Evolutionary conservation across 2,797 vertebrate genomes (phyloP).

Genomic region (Hybognathus amarus): DNA sequence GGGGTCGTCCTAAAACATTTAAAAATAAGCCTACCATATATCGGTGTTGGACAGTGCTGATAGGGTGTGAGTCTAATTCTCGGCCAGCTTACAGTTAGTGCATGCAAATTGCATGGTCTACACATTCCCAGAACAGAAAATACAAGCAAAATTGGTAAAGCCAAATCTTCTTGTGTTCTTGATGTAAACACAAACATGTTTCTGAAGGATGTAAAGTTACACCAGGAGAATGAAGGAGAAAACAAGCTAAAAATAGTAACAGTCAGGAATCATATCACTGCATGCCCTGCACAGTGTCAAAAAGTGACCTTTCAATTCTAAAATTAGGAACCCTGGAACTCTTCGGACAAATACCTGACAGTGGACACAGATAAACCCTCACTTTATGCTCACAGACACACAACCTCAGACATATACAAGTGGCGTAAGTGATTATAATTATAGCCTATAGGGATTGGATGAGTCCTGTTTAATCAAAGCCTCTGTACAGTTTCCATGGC

Average conservation of each 20-base stretch:
- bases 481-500: constrained; percentile 50
- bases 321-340: constrained; percentile 69
- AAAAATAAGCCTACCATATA: neutral
- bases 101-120: constrained; percentile 9
- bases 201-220: constrained; percentile 40
- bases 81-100: constrained; percentile 25
- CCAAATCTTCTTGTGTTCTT: constrained; percentile 7
- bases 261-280: constrained; percentile 64
- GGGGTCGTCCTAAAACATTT: neutral
- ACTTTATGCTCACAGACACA: constrained; percentile 13
- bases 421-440: constrained; percentile 15
- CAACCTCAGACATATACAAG: constrained; percentile 36
- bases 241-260: constrained; percentile 69
- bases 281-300: constrained; percentile 69
- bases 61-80: neutral
- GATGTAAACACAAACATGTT: constrained; percentile 46
- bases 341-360: constrained; percentile 43
- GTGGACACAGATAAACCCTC: constrained; percentile 42
- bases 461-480: constrained; percentile 53
- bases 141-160: neutral
- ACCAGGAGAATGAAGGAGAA: constrained; percentile 35
- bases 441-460: constrained; percentile 35
- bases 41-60: neutral
- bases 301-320: constrained; percentile 69
- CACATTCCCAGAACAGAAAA: constrained; percentile 21